Base-by-base conservation (phyloP, 2,797 vertebrate species). In the Carcharodon carcharias region DNA sequence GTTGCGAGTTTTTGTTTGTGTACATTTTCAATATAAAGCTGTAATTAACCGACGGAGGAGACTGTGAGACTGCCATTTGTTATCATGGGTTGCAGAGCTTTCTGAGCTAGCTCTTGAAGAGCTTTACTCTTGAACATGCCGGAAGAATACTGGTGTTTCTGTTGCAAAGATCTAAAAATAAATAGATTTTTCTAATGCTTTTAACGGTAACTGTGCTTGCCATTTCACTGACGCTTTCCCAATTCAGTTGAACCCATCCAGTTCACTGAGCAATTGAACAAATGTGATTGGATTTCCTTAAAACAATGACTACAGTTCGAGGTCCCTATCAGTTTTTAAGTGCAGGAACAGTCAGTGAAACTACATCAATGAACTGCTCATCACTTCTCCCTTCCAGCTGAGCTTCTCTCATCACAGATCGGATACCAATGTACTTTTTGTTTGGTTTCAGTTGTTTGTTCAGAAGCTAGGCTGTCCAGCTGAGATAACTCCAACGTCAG, bases 261-360 rank as follows among this genome's bases (percentile, higher is more conserved):
- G 58, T 65, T 63, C 89, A 92, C 65, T 73, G 67, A 95, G 50
- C 50, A 95, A 73, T 8, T 54, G 94, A 54, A 28, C 45, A 69
- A 95, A 71, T 95, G 40, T 73, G 67, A 95, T 95, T 95, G 50
- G 67, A 95, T 95, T 95, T 71, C 50, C 65, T 71, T 73, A 71
- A 95, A 94, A 31, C 67, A 28, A 61, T 63, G 35, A 61, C 88
- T 58, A 31, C 56, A 61, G 88, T 58, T 69, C 69, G 56, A 50
- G 23, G 56, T 94, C 65, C 28, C 67, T 31, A 73, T 95, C 67
- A 73, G 94, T 95, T 45, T 54, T 35, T 71, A 94, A 73, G 67
- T 71, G 45, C 92, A 69, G 31, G 88, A 14, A 54, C 65, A 54
- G 87, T 89, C 56, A 14, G 26, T 89, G 71, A 77, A 77, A 77